Evolutionary conservation across 2,797 vertebrate species (phyloP).

Genomic region (Cercopithecus neglectus): DNA sequence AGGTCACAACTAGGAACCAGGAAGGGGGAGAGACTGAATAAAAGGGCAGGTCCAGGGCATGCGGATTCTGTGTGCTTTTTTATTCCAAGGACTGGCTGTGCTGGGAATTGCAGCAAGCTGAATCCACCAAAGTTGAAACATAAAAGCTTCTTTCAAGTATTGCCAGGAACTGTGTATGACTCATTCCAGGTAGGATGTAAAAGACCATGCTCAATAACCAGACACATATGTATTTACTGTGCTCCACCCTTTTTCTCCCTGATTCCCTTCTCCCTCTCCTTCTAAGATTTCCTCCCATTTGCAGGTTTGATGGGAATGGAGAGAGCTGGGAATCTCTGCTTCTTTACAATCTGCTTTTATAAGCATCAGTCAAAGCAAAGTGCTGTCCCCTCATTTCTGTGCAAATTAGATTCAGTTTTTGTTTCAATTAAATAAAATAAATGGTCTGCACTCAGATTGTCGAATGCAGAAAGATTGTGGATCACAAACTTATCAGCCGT

Average conservation of each 20-base stretch:
- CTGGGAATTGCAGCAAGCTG: background rate
- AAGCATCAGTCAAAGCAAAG: background rate
- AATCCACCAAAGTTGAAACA: constrained; percentile 8
- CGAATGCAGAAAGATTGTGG: background rate
- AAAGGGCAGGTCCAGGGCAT: background rate
- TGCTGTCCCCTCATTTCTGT: background rate
- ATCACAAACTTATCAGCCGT: background rate
- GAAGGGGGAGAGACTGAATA: background rate
- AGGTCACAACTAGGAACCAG: background rate
- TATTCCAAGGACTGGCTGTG: background rate
- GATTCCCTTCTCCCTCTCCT: background rate
- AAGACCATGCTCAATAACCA: background rate
- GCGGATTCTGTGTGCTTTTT: background rate
- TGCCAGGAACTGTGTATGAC: background rate
- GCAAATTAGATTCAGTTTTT: background rate
- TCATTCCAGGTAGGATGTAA: background rate
- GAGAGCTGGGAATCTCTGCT: background rate
- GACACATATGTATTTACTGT: background rate
- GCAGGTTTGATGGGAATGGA: background rate
- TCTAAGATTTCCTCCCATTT: background rate
- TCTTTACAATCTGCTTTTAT: background rate
- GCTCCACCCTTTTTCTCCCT: background rate
- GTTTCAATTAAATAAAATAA: constrained; percentile 20
- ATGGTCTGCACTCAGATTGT: background rate
- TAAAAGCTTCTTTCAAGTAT: constrained; percentile 38